Base-by-base conservation (phyloP, 2,113 vertebrate species). In the Sinocyclocheilus rhinocerous region DNA sequence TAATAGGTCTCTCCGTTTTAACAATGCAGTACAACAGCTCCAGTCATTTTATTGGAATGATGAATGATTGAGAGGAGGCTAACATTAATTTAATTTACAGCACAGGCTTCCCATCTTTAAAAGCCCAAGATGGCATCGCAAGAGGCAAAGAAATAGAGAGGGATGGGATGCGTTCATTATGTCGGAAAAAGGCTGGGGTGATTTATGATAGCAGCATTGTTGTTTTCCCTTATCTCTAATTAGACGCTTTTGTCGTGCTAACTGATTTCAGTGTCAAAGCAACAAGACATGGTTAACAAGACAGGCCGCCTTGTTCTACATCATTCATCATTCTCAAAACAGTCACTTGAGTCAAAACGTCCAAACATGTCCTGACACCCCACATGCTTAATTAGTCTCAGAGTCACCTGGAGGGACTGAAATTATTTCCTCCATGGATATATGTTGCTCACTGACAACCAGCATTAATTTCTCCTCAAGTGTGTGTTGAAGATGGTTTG, bases 1-100 rank as follows among this genome's bases (percentile, higher is more conserved):
- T 90, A 91, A 90, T 91, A 83, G 85, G 85, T 82, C 85, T 89
- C 83, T 90, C 59, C 26, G 80, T 90, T 91, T 91, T 91, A 91
- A 91, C 86, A 84, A 89, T 72, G 87, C 88, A 91, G 86, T 90
- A 90, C 90, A 90, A 90, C 87, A 83, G 87, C 78, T 88, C 81
- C 88, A 91, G 88, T 91, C 89, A 89, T 91, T 91, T 89, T 90
- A 87, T 86, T 84, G 87, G 87, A 85, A 90, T 89, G 90, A 91
- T 89, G 84, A 90, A 91, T 88, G 89, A 90, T 88, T 89, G 88
- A 89, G 85, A 89, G 85, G 82, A 89, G 85, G 80, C 85, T 87
- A 85, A 88, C 88, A 85, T 87, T 91, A 83, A 88, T 89, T 91
- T 88, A 86, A 91, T 89, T 90, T 89, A 90, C 72, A 59, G 76